Evolutionary conservation across 2,113 vertebrate species (phyloP).

Genomic region (Tragelaphus imberbis): DNA sequence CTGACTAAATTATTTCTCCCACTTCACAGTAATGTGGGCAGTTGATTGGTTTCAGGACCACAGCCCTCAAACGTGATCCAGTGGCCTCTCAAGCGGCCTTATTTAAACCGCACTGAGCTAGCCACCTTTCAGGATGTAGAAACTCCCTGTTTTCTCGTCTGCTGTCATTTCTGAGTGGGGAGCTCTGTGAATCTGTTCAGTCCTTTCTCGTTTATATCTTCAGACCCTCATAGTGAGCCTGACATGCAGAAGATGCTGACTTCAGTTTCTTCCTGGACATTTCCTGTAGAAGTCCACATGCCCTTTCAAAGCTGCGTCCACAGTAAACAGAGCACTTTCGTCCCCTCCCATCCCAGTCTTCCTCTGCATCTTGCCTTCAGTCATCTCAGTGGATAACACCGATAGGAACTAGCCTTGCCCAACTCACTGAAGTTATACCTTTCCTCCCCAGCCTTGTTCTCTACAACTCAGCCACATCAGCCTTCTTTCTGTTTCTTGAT

Average conservation of each 20-base stretch:
- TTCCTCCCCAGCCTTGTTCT: background rate
- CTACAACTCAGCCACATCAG: background rate
- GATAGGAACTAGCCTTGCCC: background rate
- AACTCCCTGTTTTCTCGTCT: background rate
- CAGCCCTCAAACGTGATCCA: background rate
- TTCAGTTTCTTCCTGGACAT: background rate
- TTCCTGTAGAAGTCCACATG: background rate
- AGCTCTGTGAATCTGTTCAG: background rate
- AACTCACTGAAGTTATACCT: rapidly evolving
- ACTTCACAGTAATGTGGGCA: background rate
- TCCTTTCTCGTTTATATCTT: background rate
- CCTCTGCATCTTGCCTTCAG: background rate
- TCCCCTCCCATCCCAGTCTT: background rate
- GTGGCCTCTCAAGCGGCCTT: background rate
- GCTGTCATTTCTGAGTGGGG: background rate
- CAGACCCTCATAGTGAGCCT: background rate
- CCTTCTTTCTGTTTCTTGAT: background rate
- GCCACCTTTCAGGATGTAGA: background rate
- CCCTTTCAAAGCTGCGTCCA: background rate
- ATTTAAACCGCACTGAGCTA: background rate
- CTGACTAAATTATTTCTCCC: background rate
- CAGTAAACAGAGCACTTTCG: background rate
- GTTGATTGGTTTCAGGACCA: background rate
- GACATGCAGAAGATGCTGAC: background rate
- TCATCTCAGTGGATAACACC: background rate